Evolutionary conservation across 2,113 vertebrate genomes (phyloP).

Genomic region (Salvelinus alpinus): DNA sequence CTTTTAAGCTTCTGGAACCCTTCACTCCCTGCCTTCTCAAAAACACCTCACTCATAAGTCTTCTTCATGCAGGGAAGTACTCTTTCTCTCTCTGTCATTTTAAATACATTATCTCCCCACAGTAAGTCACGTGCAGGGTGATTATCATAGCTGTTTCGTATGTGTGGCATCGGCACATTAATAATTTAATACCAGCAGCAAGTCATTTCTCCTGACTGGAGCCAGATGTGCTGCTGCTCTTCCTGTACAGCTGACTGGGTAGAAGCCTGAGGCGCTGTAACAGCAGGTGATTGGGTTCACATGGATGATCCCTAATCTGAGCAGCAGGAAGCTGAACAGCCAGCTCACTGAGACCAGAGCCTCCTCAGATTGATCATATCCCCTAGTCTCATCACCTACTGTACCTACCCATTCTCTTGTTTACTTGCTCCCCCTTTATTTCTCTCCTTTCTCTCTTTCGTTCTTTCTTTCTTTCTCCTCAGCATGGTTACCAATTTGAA

Average conservation of each 20-base stretch:
- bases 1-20: too few relatives aligned
- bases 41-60: too few relatives aligned
- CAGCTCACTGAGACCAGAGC: too few relatives aligned
- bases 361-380: too few relatives aligned
- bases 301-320: conserved; percentile 9
- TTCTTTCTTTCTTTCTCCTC: not conserved
- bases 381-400: not conserved
- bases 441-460: not conserved
- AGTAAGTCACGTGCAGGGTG: too few relatives aligned
- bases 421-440: not conserved
- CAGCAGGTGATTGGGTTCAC: conserved; percentile 10
- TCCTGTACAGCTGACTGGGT: not conserved
- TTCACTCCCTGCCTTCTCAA: too few relatives aligned
- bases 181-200: too few relatives aligned
- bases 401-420: not conserved
- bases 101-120: too few relatives aligned
- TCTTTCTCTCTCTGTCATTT: too few relatives aligned
- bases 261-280: not conserved
- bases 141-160: too few relatives aligned
- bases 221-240: not conserved
- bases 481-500: conserved; percentile 12
- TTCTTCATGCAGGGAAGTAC: too few relatives aligned
- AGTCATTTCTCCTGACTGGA: not conserved
- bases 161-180: too few relatives aligned
- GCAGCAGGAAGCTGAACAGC: not conserved